These are phyloP conservation scores for Mamestra brassicae DNA, from an alignment of 2,888 invertebrate genomes.

Conservation along the genomic window DNA sequence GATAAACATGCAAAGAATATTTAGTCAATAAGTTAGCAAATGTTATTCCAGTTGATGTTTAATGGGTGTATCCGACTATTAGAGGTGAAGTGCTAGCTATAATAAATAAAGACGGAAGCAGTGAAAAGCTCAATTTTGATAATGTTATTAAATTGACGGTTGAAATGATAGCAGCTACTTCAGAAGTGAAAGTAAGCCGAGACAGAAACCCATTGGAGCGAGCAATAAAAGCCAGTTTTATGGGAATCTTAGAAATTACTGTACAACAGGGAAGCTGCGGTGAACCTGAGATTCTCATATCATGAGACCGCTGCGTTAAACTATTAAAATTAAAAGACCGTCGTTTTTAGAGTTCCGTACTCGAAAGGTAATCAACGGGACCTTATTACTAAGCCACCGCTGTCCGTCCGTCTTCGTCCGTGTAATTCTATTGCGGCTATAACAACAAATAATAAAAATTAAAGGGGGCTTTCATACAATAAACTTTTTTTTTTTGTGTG, in stretches of 20 bases:
- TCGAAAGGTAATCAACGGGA: no score
- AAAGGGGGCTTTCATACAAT: no score
- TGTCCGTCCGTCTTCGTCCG: no score
- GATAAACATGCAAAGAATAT: slow-evolving; percentile 30
- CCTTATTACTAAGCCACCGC: no score
- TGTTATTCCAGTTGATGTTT: slow-evolving; percentile 39
- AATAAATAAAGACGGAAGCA: slow-evolving; percentile 12
- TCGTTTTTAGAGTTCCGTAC: no score
- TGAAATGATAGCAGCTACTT: not conserved
- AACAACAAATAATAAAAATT: no score
- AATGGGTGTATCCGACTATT: slow-evolving; percentile 23
- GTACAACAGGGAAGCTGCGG: slow-evolving; percentile 39
- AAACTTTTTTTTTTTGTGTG: no score
- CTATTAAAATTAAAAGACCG: not conserved
- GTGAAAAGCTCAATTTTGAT: not conserved
- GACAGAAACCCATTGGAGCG: not conserved
- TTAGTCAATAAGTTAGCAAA: slow-evolving; percentile 30
- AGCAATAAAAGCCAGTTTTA: slow-evolving; percentile 22
- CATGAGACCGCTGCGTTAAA: not conserved
- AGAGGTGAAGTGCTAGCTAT: slow-evolving; percentile 2
- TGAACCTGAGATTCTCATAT: slow-evolving; percentile 2
- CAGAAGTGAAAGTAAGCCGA: not conserved
- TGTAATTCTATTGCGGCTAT: no score
- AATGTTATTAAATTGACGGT: not conserved
- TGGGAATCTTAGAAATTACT: slow-evolving; percentile 17